Conservation (phyloP, 2,797 vertebrate genomes). For the Mormyrops attenuatus region DNA sequence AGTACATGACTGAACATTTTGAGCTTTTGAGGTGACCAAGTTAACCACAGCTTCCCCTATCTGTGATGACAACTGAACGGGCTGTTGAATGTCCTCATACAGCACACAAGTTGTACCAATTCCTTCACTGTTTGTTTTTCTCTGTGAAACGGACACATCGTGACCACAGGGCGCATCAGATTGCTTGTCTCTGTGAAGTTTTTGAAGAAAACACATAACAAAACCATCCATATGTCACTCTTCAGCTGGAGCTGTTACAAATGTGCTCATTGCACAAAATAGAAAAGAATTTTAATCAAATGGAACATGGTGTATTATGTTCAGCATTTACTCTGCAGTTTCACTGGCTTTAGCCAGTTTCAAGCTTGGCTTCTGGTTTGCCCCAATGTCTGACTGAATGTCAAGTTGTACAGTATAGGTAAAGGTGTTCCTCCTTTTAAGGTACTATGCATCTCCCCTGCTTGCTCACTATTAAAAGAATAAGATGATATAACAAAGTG, state of each 20-base stretch:
- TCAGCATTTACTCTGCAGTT: background rate
- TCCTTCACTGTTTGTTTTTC: background rate
- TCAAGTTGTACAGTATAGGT: background rate
- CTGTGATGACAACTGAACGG: conserved; percentile 35
- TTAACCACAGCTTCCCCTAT: conserved; percentile 60
- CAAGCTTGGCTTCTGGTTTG: background rate
- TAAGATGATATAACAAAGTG: background rate
- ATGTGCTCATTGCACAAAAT: background rate
- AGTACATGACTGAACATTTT: conserved; percentile 35
- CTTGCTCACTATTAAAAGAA: background rate
- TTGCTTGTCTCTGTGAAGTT: background rate
- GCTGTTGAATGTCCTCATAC: conserved; percentile 37
- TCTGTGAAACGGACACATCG: background rate
- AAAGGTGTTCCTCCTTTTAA: background rate
- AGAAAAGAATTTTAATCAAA: background rate
- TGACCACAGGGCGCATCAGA: background rate
- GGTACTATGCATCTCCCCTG: background rate
- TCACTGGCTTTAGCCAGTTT: background rate
- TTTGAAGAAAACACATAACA: background rate
- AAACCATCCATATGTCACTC: background rate
- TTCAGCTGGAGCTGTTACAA: background rate
- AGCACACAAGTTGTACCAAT: conserved; percentile 36
- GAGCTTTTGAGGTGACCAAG: conserved; percentile 40
- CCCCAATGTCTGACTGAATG: background rate
- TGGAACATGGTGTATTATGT: background rate